phyloP scores from a whole-genome alignment of 2,888 invertebrate species.

The Pycnomerus fuliginosus region DNA sequence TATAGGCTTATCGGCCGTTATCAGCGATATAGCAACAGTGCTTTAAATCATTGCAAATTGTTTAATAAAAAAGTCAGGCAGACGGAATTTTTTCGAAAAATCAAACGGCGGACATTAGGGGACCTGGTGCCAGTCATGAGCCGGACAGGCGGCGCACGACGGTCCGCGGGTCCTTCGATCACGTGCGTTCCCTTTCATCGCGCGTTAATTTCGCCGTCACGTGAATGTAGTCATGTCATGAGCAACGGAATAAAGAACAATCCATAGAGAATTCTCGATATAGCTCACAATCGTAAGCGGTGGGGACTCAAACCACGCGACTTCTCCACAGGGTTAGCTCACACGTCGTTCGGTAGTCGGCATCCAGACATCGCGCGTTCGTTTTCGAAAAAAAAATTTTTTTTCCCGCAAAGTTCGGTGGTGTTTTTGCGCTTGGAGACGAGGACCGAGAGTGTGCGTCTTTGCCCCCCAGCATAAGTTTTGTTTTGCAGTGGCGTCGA shows the following conservation, averaged over 20 bases:
- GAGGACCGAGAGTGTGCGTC: background rate
- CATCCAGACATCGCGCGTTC: slow-evolving; percentile 10
- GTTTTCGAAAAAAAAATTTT: too few species aligned
- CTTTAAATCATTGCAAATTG: too few species aligned
- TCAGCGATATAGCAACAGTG: too few species aligned
- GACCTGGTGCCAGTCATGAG: too few species aligned
- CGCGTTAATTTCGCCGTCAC: slow-evolving; percentile 9
- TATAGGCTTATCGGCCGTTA: too few species aligned
- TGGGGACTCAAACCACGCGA: slow-evolving; percentile 18
- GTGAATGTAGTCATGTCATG: slow-evolving; percentile 20
- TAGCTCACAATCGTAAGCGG: slow-evolving; percentile 7
- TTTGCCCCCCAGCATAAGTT: slow-evolving; percentile 9
- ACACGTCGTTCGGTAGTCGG: slow-evolving; percentile 7
- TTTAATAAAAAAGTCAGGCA: too few species aligned
- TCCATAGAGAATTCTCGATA: slow-evolving; percentile 17
- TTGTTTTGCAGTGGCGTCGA: slow-evolving; percentile 69
- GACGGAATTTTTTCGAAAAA: too few species aligned
- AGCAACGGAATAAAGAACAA: slow-evolving; percentile 3
- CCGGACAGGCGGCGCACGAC: too few species aligned
- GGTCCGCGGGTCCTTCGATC: too few species aligned
- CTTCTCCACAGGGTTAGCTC: slow-evolving; percentile 11
- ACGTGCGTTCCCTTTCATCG: slow-evolving; percentile 12
- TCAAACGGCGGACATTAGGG: too few species aligned
- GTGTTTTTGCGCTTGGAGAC: slow-evolving; percentile 6
- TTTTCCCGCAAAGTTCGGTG: too few species aligned